A percentile compares a stretch with the other conserved stretches of the same genome.
Evolutionary conservation across 2,888 invertebrate genomes (phyloP).

Genomic region (Calameuta pallipes): DNA sequence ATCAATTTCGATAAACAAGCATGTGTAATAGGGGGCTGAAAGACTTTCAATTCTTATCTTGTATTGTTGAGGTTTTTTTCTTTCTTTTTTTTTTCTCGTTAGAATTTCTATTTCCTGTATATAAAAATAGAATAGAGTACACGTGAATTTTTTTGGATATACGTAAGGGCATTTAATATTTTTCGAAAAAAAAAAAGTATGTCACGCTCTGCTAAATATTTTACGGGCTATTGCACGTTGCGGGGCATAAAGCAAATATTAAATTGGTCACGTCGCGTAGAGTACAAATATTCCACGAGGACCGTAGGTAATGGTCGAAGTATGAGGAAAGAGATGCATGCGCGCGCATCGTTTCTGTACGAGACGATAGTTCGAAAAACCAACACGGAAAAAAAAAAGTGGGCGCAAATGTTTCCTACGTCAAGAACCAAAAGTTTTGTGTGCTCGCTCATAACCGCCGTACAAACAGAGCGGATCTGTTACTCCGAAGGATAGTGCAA

Average conservation of each 20-base stretch:
- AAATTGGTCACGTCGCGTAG: constrained; percentile 3
- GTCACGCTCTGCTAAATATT: constrained; percentile 9
- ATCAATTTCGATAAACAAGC: not conserved
- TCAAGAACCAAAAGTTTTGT: constrained; percentile 11
- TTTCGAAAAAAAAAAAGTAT: not conserved
- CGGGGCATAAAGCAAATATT: constrained; percentile 17
- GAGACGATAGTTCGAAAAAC: constrained; percentile 3
- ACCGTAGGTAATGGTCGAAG: not conserved
- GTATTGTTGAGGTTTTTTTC: no score
- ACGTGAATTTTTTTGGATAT: not conserved
- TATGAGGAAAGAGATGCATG: not conserved
- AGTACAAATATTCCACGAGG: constrained; percentile 11
- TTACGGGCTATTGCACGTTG: constrained; percentile 11
- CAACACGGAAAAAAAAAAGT: not conserved
- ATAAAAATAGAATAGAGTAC: not conserved
- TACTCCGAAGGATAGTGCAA: constrained; percentile 15
- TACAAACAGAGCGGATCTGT: constrained; percentile 16
- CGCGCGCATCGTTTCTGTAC: not conserved
- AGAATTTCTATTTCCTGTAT: no score
- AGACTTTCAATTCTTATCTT: no score
- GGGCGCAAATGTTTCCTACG: constrained; percentile 14
- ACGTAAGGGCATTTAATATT: not conserved
- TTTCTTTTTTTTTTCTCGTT: no score
- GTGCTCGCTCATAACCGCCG: constrained; percentile 11
- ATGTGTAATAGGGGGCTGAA: not conserved